Base-by-base conservation (phyloP, 2,113 vertebrate species). In the Meles meles region DNA sequence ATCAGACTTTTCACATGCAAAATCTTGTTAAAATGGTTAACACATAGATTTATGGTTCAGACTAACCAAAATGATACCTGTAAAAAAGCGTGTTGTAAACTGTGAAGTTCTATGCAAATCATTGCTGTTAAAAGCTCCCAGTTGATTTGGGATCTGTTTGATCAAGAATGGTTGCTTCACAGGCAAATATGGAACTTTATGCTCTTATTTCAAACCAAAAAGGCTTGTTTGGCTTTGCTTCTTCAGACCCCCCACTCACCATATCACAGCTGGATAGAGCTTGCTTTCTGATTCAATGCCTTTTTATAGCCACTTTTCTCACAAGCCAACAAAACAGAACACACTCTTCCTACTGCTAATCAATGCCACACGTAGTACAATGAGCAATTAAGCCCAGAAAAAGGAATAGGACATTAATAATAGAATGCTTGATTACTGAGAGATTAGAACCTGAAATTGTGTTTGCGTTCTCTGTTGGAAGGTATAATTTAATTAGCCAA, bases 401-500 rank as follows among this genome's bases (percentile, higher is more conserved):
- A 97, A 44, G 90, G 74, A 94, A 93, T 84, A 71, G 96, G 88
- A 57, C 93, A 96, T 97, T 95, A 95, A 97, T 97, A 97, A 97
- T 96, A 95, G 96, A 97, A 97, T 0, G 34, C 84, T 76, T 94
- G 98, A 97, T 97, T 97, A 92, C 59, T 23, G 71, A 80, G 87
- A 96, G 95, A 96, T 98, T 96, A 97, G 97, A 92, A 97, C 98
- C 95, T 96, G 94, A 96, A 86, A 96, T 92, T 95, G 95, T 97
- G 93, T 98, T 98, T 96, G 61, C 69, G 17, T 80, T 96, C 96
- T 96, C 98, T 95, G 93, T 96, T 95, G 90, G 96, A 98, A 96
- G 95, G 94, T 96, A 63, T 98, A 97, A 97, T 97, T 98, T 96
- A 97, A 98, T 98, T 97, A 97, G 84, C 90, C 57, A 92, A 79